Evolutionary conservation across 2,888 invertebrate species (phyloP).

Genomic region (Lepidochrysops patricia): DNA sequence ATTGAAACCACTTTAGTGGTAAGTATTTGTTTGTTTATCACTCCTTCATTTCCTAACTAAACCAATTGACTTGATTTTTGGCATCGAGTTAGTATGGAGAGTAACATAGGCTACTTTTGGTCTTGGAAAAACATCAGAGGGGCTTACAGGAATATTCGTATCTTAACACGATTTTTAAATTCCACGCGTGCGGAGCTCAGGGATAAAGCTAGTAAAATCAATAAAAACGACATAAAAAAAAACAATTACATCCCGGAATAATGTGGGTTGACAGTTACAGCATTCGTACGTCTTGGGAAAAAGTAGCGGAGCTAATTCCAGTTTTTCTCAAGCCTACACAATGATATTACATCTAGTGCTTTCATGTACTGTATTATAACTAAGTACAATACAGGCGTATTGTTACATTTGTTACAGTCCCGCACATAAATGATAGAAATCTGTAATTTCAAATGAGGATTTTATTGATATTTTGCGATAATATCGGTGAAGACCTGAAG

Average conservation of each 20-base stretch:
- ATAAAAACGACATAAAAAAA: background rate
- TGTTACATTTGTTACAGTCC: too few relatives aligned
- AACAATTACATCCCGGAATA: background rate
- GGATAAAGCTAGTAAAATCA: background rate
- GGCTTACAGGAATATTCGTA: too few relatives aligned
- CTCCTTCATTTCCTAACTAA: too few relatives aligned
- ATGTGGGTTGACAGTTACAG: background rate
- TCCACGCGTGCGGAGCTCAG: too few relatives aligned
- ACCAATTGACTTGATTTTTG: too few relatives aligned
- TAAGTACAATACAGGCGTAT: too few relatives aligned
- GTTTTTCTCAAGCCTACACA: background rate
- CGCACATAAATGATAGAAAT: background rate
- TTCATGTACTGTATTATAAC: background rate
- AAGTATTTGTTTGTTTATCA: too few relatives aligned
- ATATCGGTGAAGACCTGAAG: too few relatives aligned
- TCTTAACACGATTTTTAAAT: too few relatives aligned
- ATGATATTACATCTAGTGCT: background rate
- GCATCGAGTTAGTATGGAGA: too few relatives aligned
- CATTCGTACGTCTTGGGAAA: background rate
- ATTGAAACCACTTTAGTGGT: background rate
- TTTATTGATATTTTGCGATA: background rate
- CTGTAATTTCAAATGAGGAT: background rate
- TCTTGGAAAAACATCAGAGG: too few relatives aligned
- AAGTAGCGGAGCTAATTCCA: background rate
- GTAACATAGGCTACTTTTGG: too few relatives aligned